Evolutionary conservation across 1,140 invertebrate species (phyloP).

Genomic region (Drosophila biarmipes): DNA sequence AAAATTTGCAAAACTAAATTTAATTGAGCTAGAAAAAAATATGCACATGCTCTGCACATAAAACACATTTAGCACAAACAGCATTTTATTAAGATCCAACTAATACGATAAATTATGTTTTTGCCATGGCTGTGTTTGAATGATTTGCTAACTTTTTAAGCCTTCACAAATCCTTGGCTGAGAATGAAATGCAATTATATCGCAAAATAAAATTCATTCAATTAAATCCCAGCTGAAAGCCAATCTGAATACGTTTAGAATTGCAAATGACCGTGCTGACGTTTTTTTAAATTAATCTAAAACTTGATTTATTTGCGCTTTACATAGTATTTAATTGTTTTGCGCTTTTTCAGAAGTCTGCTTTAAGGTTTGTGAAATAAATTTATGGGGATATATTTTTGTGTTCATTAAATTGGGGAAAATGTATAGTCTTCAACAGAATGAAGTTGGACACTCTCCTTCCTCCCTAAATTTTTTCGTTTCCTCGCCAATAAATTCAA

Average conservation of each 20-base stretch:
- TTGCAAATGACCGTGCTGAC: slow-evolving; percentile 22
- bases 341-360: too few species aligned
- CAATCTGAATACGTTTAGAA: slow-evolving; percentile 15
- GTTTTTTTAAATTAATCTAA: slow-evolving; percentile 16
- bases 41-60: background rate
- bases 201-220: slow-evolving; percentile 27
- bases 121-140: slow-evolving; percentile 6
- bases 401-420: too few species aligned
- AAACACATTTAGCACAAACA: slow-evolving; percentile 2
- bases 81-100: slow-evolving; percentile 2
- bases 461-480: background rate
- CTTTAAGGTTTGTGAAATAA: background rate
- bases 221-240: slow-evolving; percentile 19
- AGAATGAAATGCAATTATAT: slow-evolving; percentile 24
- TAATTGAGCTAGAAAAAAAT: background rate
- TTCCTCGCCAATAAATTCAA: background rate
- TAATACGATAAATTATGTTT: slow-evolving; percentile 6
- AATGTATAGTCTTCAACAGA: too few species aligned
- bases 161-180: slow-evolving; percentile 20
- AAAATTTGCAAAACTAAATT: background rate
- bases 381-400: too few species aligned
- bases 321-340: background rate
- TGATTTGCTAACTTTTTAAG: slow-evolving; percentile 22
- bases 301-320: slow-evolving; percentile 4
- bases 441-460: too few species aligned